Evolutionary conservation across 1,140 invertebrate species (phyloP), one percentile per base, ranked within the genome.

Genomic region (Drosophila albomicans): DNA sequence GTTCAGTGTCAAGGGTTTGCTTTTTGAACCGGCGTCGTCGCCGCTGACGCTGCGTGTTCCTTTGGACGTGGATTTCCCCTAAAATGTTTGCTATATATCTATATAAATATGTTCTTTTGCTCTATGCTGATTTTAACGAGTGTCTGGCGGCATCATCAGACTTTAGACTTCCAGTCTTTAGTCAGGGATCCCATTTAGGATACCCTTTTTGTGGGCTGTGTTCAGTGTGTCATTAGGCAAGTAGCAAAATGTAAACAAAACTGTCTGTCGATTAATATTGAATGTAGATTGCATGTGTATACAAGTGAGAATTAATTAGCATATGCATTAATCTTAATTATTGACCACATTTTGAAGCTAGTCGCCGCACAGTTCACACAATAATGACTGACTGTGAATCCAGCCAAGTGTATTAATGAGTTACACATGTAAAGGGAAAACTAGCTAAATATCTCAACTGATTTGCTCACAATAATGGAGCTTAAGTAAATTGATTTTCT

Each of bases 1-100:
- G 38, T 15, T 20, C 66, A 41, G 52, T 75, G 84, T 87, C 85
- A 87, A 87, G 84, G 84, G 84, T 88, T 87, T 61, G 16, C 59
- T 75, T 65, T 20, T 38, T 59, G 59, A 58, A n/a, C 32, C 25
- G 66, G 45, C 58, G 72, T 13, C 32, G 32, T 32, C 30, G 30
- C 6, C 28, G 28, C 5, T 5, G 28, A 5, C 32, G 32, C 6
- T 71, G 82, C 77, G 84, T 87, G 82, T 80, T 78, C 84, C 78
- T 89, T 84, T 67, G 66, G 57, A 70, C 76, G 76, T 15, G 30
- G 32, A 7, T 25, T 46, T 30, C 38, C 28, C 38, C 41, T 11
- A 32, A 15, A 45, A 25, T 25, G 20, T 10, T 30, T 54, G 35
- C 35, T 38, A 38, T 38, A n/a, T 25, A 63, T 20, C 30, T 62